Percentiles rank a stretch among this genome's conserved stretches.
Conservation (phyloP, 1,140 invertebrate species). For the Listronotus oregonensis region DNA sequence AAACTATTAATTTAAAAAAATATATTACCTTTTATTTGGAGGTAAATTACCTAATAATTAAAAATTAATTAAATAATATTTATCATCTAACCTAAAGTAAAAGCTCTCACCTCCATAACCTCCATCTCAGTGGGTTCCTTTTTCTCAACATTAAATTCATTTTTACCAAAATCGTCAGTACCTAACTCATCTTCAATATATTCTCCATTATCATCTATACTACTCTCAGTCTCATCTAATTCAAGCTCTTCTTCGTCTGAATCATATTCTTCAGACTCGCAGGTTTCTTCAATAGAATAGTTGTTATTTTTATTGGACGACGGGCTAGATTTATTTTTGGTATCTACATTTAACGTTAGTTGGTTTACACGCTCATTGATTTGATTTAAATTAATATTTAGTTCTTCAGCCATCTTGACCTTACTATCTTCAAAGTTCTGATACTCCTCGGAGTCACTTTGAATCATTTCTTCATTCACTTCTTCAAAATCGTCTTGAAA, state of each 20-base stretch:
- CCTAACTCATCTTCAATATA: slow-evolving; percentile 48
- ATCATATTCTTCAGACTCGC: slow-evolving; percentile 46
- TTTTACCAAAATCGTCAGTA: slow-evolving; percentile 43
- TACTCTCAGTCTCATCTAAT: slow-evolving; percentile 37
- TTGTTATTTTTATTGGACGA: slow-evolving; percentile 18
- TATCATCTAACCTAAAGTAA: neutral
- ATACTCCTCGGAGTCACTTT: slow-evolving; percentile 43
- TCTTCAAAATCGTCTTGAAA: slow-evolving; percentile 57
- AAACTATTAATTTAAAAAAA: too few species aligned
- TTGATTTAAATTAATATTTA: slow-evolving; percentile 42
- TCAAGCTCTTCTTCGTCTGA: slow-evolving; percentile 45
- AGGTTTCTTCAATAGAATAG: slow-evolving; percentile 49
- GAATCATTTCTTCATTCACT: slow-evolving; percentile 43
- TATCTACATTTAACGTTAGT: slow-evolving; percentile 35
- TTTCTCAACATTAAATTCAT: slow-evolving; percentile 36
- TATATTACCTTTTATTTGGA: too few species aligned
- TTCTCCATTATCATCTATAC: slow-evolving; percentile 20
- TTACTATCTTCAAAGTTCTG: slow-evolving; percentile 43
- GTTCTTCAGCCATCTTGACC: slow-evolving; percentile 30
- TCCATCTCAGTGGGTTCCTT: slow-evolving; percentile 50
- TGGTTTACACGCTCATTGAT: slow-evolving; percentile 37
- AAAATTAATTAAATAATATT: too few species aligned
- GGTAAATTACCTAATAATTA: too few species aligned
- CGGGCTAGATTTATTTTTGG: neutral
- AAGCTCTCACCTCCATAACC: slow-evolving; percentile 51